Conservation (phyloP, 2,888 invertebrate genomes). For the Lepetodrilus schrolli region DNA sequence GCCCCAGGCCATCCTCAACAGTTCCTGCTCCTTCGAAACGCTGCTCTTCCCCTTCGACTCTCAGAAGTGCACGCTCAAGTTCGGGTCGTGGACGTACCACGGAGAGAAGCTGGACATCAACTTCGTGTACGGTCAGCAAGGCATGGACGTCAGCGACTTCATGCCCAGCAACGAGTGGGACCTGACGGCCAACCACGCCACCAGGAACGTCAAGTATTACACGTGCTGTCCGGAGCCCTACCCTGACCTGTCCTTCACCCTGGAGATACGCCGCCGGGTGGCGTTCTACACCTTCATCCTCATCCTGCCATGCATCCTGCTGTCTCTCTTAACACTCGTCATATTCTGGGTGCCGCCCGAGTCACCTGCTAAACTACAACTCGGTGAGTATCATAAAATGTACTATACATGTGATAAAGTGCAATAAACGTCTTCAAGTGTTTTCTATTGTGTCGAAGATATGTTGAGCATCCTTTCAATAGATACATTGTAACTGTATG, state of each 20-base stretch:
- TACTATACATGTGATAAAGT: background rate
- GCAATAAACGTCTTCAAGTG: background rate
- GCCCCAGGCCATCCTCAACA: slow-evolving; percentile 71
- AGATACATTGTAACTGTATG: background rate
- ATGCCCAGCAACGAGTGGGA: slow-evolving; percentile 75
- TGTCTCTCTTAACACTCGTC: slow-evolving; percentile 72
- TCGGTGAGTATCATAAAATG: slow-evolving; percentile 64
- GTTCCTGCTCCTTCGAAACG: slow-evolving; percentile 73
- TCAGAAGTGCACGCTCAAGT: slow-evolving; percentile 71
- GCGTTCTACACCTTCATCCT: slow-evolving; percentile 73
- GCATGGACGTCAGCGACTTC: slow-evolving; percentile 69
- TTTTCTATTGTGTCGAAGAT: background rate
- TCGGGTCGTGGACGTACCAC: slow-evolving; percentile 74
- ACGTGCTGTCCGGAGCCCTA: slow-evolving; percentile 71
- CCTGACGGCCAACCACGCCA: slow-evolving; percentile 65
- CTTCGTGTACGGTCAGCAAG: slow-evolving; percentile 52
- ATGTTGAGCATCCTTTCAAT: no score
- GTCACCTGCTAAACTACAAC: slow-evolving; percentile 73
- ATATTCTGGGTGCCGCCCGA: slow-evolving; percentile 76
- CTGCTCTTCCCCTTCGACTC: slow-evolving; percentile 73
- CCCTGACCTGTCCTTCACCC: slow-evolving; percentile 68
- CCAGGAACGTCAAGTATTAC: slow-evolving; percentile 65
- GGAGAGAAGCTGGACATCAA: slow-evolving; percentile 66
- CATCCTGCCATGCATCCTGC: slow-evolving; percentile 72
- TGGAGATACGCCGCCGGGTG: slow-evolving; percentile 61